Evolutionary conservation across 2,797 vertebrate genomes (phyloP), one percentile per base, ranked within the genome.

Genomic region (Sebastes matsubarae): DNA sequence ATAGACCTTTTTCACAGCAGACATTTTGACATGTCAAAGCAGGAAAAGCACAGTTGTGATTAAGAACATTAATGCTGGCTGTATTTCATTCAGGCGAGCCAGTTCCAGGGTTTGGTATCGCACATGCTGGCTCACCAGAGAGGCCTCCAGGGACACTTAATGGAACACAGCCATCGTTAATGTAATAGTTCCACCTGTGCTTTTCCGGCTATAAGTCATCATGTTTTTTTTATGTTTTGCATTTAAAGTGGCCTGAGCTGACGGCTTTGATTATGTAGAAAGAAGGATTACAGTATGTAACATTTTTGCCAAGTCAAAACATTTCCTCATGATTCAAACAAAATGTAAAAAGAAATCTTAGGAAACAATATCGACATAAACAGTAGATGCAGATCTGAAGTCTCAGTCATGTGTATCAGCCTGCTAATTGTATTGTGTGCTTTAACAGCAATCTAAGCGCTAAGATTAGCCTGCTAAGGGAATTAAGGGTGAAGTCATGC

Each of bases 401-500:
- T 59, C 32, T 60, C 61, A 16, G 16, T 24, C 73, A 22, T 36
- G 29, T 25, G 1, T 24, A 55, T 58, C 57, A 59, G 55, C 29
- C 34, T 1, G 4, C 73, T 71, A 74, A 85, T 68, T 60, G 34
- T 0, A 1, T 61, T 66, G 58, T 63, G 46, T 25, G 71, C 52
- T 72, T 82, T 66, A 72, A 60, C 67, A 54, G 67, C 46, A 24
- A 63, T 78, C 24, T 70, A 24, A 79, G 14, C 4, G 25, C 72
- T 72, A 61, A 69, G 76, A 82, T 81, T 70, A 77, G 67, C 60
- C 46, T 27, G 71, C 70, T 66, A 18, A 42, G 77, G 72, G 65
- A 73, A 70, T 81, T 54, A 75, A 38, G 58, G 58, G 74, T 80
- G 77, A 81, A 89, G 68, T 85, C 58, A 59, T n/a, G 60, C 20